phyloP scores from a whole-genome alignment of 2,797 vertebrate species.

The Pyrocephalus nanus region DNA sequence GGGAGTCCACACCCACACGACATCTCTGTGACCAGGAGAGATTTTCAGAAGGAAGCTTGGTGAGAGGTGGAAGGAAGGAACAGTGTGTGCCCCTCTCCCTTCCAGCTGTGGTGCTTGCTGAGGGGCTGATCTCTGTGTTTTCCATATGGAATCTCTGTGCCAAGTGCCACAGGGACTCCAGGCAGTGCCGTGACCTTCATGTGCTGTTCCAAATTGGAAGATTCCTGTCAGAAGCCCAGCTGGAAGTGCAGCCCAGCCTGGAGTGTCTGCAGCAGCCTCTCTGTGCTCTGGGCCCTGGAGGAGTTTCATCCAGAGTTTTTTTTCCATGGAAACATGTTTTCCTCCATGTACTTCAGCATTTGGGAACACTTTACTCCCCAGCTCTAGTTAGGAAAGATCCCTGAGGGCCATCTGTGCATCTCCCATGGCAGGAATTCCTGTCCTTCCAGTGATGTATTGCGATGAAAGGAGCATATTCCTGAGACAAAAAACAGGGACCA shows the following conservation, averaged over 20 bases:
- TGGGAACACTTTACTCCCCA: not conserved
- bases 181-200: not conserved
- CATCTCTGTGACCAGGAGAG: not conserved
- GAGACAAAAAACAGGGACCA: not conserved
- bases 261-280: not conserved
- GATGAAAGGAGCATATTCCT: not conserved
- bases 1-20: not conserved
- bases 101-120: not conserved
- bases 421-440: not conserved
- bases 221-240: not conserved
- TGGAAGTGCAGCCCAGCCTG: not conserved
- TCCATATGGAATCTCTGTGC: not conserved
- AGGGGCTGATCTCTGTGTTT: not conserved
- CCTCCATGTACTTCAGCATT: not conserved
- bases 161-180: not conserved
- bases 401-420: rapidly evolving
- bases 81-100: rapidly evolving
- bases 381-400: not conserved
- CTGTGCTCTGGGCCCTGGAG: not conserved
- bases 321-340: not conserved
- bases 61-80: not conserved
- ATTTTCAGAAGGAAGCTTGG: not conserved
- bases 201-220: not conserved
- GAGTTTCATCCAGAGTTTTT: not conserved
- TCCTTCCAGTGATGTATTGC: not conserved